Conservation (phyloP, 2,113 vertebrate species). For the Piliocolobus tephrosceles region DNA sequence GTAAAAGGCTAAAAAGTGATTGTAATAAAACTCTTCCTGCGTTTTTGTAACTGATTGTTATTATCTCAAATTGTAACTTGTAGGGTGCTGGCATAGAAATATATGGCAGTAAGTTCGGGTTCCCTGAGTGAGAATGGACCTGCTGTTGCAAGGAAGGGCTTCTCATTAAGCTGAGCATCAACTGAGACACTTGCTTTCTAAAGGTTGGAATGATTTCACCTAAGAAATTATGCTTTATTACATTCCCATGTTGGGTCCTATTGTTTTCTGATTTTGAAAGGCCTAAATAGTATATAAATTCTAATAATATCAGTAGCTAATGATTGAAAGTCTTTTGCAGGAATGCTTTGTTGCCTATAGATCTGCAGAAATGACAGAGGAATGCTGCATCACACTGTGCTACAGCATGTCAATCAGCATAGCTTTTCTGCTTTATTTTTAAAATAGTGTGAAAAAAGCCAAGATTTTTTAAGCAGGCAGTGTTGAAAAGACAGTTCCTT, state of each 20-base stretch:
- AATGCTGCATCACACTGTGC: neutral
- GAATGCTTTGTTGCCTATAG: neutral
- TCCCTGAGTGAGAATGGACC: constrained; percentile 89
- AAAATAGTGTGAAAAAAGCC: neutral
- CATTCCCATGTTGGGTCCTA: neutral
- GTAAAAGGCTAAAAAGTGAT: neutral
- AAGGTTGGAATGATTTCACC: neutral
- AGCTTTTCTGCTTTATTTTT: constrained; percentile 34
- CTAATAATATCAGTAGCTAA: neutral
- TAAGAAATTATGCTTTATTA: neutral
- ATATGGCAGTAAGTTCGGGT: constrained; percentile 90
- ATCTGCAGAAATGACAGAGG: neutral
- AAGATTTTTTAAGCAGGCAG: neutral
- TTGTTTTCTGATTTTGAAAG: neutral
- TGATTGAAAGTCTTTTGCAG: neutral
- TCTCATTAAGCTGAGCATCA: constrained; percentile 93
- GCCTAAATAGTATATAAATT: neutral
- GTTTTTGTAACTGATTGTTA: neutral
- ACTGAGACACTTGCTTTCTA: neutral
- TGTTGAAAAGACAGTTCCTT: constrained; percentile 1
- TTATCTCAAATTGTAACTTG: constrained; percentile 32
- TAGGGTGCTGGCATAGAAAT: constrained; percentile 97
- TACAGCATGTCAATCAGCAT: neutral
- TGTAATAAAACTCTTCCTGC: neutral
- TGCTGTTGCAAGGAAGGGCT: constrained; percentile 98